Percentiles rank a stretch among this genome's conserved stretches.
Evolutionary conservation across 2,888 invertebrate genomes (phyloP).

Genomic region (Ptychoptera contaminata): DNA sequence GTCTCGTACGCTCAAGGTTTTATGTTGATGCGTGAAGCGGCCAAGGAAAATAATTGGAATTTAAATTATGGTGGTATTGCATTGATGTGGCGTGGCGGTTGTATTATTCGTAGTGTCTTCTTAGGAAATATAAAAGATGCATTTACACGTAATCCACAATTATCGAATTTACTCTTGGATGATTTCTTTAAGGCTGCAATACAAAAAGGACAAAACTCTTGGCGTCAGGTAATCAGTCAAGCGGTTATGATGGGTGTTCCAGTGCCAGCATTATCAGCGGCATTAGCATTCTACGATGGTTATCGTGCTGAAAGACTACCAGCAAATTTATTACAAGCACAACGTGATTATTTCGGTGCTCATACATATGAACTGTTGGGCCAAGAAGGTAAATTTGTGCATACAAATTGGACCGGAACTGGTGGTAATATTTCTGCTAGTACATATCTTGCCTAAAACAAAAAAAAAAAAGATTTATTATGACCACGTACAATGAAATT

Average conservation of each 20-base stretch:
- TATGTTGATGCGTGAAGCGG: constrained; percentile 88
- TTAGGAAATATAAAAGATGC: constrained; percentile 86
- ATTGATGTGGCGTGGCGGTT: constrained; percentile 99
- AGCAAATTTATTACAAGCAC: constrained; percentile 93
- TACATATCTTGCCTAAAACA: constrained; percentile 59
- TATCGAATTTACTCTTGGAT: constrained; percentile 79
- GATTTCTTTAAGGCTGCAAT: constrained; percentile 85
- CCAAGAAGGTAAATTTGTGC: constrained; percentile 76
- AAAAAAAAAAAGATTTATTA: neutral
- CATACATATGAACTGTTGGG: constrained; percentile 89
- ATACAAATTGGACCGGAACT: constrained; percentile 99
- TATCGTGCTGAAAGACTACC: constrained; percentile 75
- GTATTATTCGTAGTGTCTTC: constrained; percentile 78
- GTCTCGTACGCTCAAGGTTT: constrained; percentile 98
- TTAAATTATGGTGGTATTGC: constrained; percentile 96
- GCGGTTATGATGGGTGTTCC: constrained; percentile 72
- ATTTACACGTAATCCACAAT: constrained; percentile 72
- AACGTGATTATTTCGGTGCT: constrained; percentile 96
- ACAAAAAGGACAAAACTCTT: constrained; percentile 60
- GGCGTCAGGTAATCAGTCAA: constrained; percentile 68
- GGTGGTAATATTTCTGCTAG: constrained; percentile 93
- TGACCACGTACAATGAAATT: neutral
- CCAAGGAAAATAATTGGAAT: constrained; percentile 81
- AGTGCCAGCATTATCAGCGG: constrained; percentile 82
- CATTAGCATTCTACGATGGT: constrained; percentile 94